phyloP scores from a whole-genome alignment of 2,113 vertebrate genomes.

The Rhagologus leucostigma region DNA sequence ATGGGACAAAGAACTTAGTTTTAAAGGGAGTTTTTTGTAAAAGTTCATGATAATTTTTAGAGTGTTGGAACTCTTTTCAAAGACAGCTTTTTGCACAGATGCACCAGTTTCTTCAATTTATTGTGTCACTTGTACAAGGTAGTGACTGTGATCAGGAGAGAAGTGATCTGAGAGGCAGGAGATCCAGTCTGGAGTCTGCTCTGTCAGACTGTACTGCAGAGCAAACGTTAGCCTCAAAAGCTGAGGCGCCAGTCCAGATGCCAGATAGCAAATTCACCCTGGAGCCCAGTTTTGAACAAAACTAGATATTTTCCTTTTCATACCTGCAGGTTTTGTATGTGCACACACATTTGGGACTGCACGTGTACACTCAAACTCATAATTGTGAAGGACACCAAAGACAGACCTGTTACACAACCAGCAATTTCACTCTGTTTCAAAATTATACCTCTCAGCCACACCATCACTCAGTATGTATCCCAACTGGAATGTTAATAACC shows the following conservation, averaged over 20 bases:
- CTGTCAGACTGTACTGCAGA: not conserved
- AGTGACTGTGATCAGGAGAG: not conserved
- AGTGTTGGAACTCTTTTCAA: not conserved
- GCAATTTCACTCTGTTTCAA: not conserved
- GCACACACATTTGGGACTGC: not conserved
- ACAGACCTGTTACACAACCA: not conserved
- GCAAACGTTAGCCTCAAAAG: not conserved
- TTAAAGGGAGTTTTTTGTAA: not conserved
- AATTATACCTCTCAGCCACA: not conserved
- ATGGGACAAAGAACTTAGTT: not conserved
- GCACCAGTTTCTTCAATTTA: not conserved
- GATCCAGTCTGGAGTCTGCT: not conserved
- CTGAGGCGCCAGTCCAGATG: not conserved
- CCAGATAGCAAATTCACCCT: not conserved
- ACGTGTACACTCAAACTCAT: rapidly evolving
- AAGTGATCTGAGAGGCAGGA: not conserved
- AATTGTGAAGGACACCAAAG: not conserved
- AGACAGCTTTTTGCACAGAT: not conserved
- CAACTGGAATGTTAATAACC: not conserved
- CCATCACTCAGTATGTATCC: not conserved
- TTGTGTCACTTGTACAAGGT: not conserved
- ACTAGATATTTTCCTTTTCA: not conserved
- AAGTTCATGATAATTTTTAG: not conserved
- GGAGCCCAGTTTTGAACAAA: not conserved
- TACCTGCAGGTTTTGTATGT: not conserved